Conservation (phyloP, 2,888 invertebrate genomes). For the Nomada goodeniana region DNA sequence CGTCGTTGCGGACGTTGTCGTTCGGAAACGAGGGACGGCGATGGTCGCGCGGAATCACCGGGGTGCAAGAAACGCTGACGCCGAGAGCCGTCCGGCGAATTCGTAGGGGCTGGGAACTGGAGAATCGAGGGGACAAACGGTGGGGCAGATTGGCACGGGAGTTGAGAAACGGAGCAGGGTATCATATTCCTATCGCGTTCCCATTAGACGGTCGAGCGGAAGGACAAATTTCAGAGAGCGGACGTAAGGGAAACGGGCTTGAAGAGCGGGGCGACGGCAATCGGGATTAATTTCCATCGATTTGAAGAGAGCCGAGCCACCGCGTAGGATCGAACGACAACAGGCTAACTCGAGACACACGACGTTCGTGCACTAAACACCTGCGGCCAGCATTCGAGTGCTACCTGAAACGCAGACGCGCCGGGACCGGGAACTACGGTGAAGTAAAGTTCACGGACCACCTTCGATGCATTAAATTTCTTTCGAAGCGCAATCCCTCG, state of each 20-base stretch:
- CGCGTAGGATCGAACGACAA: constrained; percentile 11
- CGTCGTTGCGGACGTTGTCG: constrained; percentile 48
- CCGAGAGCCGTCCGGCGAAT: constrained; percentile 62
- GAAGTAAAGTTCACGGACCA: background rate
- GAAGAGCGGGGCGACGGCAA: constrained; percentile 10
- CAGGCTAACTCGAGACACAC: background rate
- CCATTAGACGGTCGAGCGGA: constrained; percentile 40
- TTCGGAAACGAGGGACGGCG: constrained; percentile 55
- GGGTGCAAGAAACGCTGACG: constrained; percentile 71
- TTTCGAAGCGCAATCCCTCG: too few species aligned
- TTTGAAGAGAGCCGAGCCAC: constrained; percentile 1
- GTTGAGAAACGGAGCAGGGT: constrained; percentile 31
- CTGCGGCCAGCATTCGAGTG: constrained; percentile 33
- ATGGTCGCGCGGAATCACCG: constrained; percentile 66
- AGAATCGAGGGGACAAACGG: constrained; percentile 10
- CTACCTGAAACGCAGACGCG: constrained; percentile 45
- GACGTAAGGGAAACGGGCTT: constrained; percentile 32
- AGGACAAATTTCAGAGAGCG: constrained; percentile 42
- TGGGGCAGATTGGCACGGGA: background rate
- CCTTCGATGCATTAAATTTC: too few species aligned
- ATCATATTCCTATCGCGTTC: constrained; percentile 46
- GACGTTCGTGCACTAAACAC: constrained; percentile 43
- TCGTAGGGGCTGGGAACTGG: constrained; percentile 49
- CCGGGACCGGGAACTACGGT: constrained; percentile 40
- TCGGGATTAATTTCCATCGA: constrained; percentile 73